phyloP scores from a whole-genome alignment of 2,797 vertebrate species.

The Nyctibius grandis region DNA sequence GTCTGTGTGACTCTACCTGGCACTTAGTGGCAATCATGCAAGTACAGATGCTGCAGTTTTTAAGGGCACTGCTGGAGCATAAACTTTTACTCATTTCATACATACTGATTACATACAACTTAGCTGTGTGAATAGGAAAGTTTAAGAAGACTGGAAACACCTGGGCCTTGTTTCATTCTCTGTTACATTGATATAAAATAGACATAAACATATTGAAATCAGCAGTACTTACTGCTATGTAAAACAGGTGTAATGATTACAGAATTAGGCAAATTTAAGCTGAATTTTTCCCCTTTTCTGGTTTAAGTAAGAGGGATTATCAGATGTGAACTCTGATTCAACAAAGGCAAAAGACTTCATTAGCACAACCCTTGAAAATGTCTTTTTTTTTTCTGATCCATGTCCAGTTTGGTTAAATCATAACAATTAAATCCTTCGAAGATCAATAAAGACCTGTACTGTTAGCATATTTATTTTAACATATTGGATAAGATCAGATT shows the following conservation, averaged over 20 bases:
- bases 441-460: not conserved
- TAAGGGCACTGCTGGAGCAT: not conserved
- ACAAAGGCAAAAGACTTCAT: not conserved
- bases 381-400: not conserved
- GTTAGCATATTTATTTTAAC: not conserved
- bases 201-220: not conserved
- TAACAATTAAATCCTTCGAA: not conserved
- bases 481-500: not conserved
- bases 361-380: not conserved
- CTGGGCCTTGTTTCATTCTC: not conserved
- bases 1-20: not conserved
- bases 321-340: not conserved
- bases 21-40: not conserved
- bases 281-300: not conserved
- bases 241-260: not conserved
- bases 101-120: not conserved
- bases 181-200: not conserved
- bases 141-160: not conserved
- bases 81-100: not conserved
- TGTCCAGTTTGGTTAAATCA: not conserved
- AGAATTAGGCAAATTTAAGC: not conserved
- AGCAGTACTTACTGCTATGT: not conserved
- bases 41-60: not conserved
- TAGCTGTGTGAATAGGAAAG: not conserved
- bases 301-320: not conserved